Conservation (phyloP, 2,113 vertebrate genomes). For the Todiramphus saurophagus region DNA sequence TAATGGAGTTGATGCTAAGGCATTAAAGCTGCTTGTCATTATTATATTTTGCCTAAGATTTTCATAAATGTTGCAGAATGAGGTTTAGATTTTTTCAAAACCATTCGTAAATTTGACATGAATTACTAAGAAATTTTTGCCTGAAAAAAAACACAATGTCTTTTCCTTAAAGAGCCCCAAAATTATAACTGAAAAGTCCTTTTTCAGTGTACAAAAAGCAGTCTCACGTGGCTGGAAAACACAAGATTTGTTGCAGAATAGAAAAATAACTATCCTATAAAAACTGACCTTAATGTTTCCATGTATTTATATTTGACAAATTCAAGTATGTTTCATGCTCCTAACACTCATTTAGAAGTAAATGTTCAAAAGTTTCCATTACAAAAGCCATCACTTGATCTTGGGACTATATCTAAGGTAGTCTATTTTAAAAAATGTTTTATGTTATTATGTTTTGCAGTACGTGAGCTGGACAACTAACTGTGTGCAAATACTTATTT, state of each 20-base stretch:
- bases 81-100: background rate
- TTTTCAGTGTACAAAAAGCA: background rate
- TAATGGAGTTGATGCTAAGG: background rate
- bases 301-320: background rate
- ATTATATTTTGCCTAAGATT: background rate
- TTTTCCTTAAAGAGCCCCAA: background rate
- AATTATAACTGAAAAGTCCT: background rate
- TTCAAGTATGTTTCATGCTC: background rate
- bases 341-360: background rate
- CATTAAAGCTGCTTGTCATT: background rate
- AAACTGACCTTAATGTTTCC: background rate
- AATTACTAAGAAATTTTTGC: background rate
- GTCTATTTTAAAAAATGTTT: background rate
- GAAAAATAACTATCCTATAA: background rate
- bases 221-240: background rate
- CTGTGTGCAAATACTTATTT: background rate
- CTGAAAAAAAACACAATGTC: too few species aligned
- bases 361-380: background rate
- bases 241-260: background rate
- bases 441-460: background rate
- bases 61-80: background rate
- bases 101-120: background rate
- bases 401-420: background rate
- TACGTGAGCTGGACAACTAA: background rate
- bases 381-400: background rate